A percentile compares a stretch with the other conserved stretches of the same genome.
Evolutionary conservation across 2,113 vertebrate genomes (phyloP).

Genomic region (Pelecanus crispus): DNA sequence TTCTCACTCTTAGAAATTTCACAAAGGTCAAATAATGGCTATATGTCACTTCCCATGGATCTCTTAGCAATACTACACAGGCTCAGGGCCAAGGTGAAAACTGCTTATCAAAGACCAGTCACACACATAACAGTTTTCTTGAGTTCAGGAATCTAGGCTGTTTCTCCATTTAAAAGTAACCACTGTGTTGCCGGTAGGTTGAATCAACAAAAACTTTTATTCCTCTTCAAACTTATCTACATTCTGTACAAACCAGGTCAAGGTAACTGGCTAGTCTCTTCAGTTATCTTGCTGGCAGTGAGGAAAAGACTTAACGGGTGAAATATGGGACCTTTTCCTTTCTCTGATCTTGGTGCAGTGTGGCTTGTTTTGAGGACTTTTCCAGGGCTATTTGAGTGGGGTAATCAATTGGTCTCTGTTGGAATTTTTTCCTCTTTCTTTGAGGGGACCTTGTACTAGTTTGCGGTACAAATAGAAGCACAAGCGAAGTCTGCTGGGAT

Average conservation of each 20-base stretch:
- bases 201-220: not conserved
- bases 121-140: accelerated
- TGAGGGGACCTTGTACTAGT: not conserved
- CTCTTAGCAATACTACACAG: not conserved
- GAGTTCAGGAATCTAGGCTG: not conserved
- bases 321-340: not conserved
- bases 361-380: not conserved
- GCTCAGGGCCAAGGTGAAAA: not conserved
- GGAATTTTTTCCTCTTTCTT: not conserved
- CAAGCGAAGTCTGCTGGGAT: not conserved
- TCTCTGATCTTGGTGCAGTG: not conserved
- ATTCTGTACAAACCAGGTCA: not conserved
- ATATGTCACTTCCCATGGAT: not conserved
- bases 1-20: not conserved
- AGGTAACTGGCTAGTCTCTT: not conserved
- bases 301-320: not conserved
- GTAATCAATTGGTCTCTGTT: not conserved
- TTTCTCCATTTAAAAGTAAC: not conserved
- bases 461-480: not conserved
- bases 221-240: not conserved
- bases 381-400: not conserved
- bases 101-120: not conserved
- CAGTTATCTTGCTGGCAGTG: not conserved
- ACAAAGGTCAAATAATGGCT: not conserved
- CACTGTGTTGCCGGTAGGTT: not conserved